These are phyloP conservation scores for Sebastes alutus DNA, from an alignment of 2,797 vertebrate genomes.

Conservation along the genomic window DNA sequence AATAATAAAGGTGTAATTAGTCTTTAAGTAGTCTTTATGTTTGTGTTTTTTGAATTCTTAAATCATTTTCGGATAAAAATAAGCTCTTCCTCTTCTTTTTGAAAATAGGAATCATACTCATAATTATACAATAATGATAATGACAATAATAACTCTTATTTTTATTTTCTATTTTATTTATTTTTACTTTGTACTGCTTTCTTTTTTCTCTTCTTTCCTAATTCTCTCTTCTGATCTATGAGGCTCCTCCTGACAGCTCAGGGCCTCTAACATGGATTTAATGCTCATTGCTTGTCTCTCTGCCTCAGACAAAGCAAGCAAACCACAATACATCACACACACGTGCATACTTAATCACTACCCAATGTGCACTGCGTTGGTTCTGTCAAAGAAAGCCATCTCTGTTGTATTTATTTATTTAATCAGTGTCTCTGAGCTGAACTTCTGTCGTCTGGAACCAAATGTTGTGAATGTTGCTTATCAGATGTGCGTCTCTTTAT, in stretches of 20 bases:
- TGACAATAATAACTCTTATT: neutral
- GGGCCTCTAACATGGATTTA: constrained; percentile 38
- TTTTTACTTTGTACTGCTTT: neutral
- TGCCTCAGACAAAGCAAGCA: constrained; percentile 18
- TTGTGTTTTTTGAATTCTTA: neutral
- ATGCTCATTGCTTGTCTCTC: constrained; percentile 32
- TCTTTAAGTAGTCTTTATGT: neutral
- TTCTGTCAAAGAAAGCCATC: constrained; percentile 23
- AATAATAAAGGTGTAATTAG: neutral
- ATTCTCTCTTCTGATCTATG: constrained; percentile 19
- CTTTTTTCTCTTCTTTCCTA: neutral
- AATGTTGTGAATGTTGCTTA: constrained; percentile 27
- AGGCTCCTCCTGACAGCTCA: constrained; percentile 19
- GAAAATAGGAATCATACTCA: neutral
- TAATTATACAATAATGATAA: neutral
- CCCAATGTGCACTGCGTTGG: constrained; percentile 12
- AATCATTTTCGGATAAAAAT: neutral
- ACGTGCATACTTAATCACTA: constrained; percentile 37
- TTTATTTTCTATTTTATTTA: neutral
- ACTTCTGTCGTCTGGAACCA: constrained; percentile 3
- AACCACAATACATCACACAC: constrained; percentile 42
- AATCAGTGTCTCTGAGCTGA: neutral
- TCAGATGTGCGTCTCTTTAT: constrained; percentile 29
- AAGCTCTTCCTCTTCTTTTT: neutral
- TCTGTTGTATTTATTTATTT: constrained; percentile 9